phyloP scores from a whole-genome alignment of 2,797 vertebrate genomes.

The Sebastes steindachneri region DNA sequence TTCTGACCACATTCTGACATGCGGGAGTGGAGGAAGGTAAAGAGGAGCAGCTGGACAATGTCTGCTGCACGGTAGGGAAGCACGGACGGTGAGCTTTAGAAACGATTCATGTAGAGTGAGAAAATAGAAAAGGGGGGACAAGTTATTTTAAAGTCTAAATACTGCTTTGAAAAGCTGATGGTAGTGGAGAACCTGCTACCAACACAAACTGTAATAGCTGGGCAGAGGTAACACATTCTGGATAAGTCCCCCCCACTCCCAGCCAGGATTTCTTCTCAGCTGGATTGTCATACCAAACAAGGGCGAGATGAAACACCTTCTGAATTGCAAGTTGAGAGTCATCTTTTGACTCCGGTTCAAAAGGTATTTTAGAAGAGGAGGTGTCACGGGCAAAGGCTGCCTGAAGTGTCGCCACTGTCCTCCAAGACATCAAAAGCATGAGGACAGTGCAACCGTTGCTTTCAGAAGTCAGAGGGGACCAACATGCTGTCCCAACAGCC shows the following conservation, averaged over 20 bases:
- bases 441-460: background rate
- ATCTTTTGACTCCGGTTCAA: background rate
- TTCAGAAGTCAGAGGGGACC: background rate
- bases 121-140: background rate
- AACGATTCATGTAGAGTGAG: background rate
- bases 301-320: background rate
- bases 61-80: background rate
- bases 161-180: background rate
- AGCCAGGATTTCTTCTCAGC: background rate
- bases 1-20: background rate
- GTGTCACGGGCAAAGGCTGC: background rate
- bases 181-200: background rate
- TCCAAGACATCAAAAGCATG: background rate
- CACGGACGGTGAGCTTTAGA: background rate
- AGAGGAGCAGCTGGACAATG: background rate
- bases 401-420: background rate
- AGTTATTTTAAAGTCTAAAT: background rate
- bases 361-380: background rate
- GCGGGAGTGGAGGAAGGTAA: background rate
- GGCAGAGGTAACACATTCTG: background rate
- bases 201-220: background rate
- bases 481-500: background rate
- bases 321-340: background rate
- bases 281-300: background rate
- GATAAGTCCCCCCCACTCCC: background rate